Evolutionary conservation across 2,797 vertebrate species (phyloP).

Genomic region (Huso huso): DNA sequence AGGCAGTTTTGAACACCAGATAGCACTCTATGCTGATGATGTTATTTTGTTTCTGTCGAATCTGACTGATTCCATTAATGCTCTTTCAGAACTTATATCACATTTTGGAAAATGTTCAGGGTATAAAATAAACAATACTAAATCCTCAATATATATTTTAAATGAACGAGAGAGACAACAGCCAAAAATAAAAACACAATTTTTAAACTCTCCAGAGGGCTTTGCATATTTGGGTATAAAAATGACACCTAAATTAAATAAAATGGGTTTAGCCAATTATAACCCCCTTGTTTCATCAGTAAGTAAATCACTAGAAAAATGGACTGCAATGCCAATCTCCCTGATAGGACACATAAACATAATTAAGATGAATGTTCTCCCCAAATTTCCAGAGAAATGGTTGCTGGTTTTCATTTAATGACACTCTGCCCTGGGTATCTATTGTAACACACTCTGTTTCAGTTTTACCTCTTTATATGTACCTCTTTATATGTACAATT

Average conservation of each 20-base stretch:
- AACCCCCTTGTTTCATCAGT: background rate
- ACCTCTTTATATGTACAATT: too few species aligned
- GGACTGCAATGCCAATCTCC: constrained; percentile 14
- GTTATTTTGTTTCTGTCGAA: constrained; percentile 18
- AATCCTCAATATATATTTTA: constrained; percentile 24
- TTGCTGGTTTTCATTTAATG: too few species aligned
- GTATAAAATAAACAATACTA: constrained; percentile 22
- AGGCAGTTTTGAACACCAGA: background rate
- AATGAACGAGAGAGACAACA: constrained; percentile 19
- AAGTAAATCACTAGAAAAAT: too few species aligned
- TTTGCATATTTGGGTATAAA: constrained; percentile 22
- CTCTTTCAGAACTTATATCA: background rate
- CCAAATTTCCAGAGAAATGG: background rate
- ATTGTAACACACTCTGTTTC: too few species aligned
- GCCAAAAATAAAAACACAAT: background rate
- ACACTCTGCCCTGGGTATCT: too few species aligned
- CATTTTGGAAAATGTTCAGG: background rate
- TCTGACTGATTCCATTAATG: constrained; percentile 10
- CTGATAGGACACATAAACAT: constrained; percentile 23
- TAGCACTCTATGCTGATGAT: constrained; percentile 15
- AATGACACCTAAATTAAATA: constrained; percentile 8
- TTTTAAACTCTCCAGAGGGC: constrained; percentile 14
- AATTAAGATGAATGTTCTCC: constrained; percentile 9
- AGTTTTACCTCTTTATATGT: background rate
- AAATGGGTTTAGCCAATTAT: constrained; percentile 16